A percentile compares a stretch with the other conserved stretches of the same genome.
Conservation (phyloP, 2,797 vertebrate species). For the Anableps anableps region DNA sequence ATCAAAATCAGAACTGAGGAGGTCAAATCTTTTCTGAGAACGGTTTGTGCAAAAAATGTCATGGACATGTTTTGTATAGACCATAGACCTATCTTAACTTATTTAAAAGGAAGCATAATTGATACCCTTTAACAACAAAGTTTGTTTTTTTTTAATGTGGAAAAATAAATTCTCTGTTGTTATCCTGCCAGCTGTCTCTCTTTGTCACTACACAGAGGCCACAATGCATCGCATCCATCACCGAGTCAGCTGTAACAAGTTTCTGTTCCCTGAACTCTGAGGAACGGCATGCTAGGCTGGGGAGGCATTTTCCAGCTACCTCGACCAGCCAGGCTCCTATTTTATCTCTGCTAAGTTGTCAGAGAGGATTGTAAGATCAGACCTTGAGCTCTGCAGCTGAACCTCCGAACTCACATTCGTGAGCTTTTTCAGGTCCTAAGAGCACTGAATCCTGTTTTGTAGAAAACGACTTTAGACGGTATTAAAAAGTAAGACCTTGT, state of each 20-base stretch:
- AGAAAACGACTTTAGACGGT: not conserved
- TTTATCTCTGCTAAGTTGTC: conserved; percentile 36
- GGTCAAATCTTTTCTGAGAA: not conserved
- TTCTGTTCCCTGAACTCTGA: conserved; percentile 28
- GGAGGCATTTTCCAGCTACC: conserved; percentile 21
- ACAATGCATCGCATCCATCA: conserved; percentile 43
- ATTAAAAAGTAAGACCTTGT: not conserved
- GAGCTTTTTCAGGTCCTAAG: not conserved
- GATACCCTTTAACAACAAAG: not conserved
- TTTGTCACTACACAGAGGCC: conserved; percentile 1
- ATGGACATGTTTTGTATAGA: not conserved
- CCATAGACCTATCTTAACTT: not conserved
- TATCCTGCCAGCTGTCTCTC: conserved; percentile 18
- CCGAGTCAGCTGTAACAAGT: conserved; percentile 65
- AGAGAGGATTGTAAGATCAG: conserved; percentile 15
- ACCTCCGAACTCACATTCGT: conserved; percentile 1
- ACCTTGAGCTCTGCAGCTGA: conserved; percentile 17
- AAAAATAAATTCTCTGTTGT: conserved; percentile 1
- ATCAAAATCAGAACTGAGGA: not conserved
- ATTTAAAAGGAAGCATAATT: not conserved
- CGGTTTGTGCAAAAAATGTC: not conserved
- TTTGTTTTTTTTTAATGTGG: not conserved
- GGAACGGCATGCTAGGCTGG: conserved; percentile 56
- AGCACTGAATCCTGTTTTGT: not conserved
- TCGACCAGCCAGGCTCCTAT: conserved; percentile 2